Conservation (phyloP, 2,888 invertebrate genomes). For the Apeira syringaria region DNA sequence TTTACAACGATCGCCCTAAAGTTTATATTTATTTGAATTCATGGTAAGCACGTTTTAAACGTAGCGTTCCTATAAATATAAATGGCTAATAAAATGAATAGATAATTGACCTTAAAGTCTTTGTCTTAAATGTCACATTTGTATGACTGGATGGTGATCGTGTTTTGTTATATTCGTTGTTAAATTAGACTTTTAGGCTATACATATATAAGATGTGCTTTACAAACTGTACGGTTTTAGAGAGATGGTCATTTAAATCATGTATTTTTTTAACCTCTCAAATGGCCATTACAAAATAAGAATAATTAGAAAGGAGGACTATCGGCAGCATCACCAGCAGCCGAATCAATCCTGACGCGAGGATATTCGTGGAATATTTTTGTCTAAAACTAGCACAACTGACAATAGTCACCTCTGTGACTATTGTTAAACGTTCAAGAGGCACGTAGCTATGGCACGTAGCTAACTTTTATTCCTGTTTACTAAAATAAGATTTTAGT, state of each 20-base stretch:
- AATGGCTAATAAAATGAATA: constrained; percentile 9
- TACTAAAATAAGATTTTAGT: no score
- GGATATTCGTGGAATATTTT: no score
- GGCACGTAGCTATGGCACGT: no score
- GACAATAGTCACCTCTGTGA: no score
- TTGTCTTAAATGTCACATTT: constrained; percentile 13
- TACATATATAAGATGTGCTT: not conserved
- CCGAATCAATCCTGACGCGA: no score
- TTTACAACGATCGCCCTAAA: constrained; percentile 9
- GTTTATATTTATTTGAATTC: constrained; percentile 8
- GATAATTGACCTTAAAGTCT: constrained; percentile 7
- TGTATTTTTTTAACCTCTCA: not conserved
- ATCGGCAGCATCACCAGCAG: no score
- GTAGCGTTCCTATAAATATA: constrained; percentile 10
- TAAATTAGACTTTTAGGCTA: not conserved
- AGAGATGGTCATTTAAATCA: not conserved
- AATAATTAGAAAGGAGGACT: no score
- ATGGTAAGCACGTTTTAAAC: not conserved
- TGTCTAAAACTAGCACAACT: no score
- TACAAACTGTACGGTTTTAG: not conserved
- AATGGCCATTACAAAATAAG: no score
- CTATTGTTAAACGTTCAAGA: no score
- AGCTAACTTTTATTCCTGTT: no score
- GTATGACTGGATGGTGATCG: not conserved
- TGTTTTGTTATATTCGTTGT: not conserved